phyloP scores from a whole-genome alignment of 2,888 invertebrate genomes.

The Oligia strigilis region DNA sequence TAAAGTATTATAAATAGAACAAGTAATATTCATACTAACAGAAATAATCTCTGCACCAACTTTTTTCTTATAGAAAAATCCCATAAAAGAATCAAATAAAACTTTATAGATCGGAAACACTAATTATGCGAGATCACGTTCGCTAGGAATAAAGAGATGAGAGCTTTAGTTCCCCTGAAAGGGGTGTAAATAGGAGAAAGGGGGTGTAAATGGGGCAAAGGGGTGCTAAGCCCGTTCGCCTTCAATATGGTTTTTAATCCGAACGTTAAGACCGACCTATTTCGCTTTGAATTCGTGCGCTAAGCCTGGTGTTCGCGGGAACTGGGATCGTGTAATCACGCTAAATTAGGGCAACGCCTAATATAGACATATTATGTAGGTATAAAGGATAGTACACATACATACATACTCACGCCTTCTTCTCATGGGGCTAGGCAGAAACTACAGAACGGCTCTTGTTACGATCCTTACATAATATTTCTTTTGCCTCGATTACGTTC shows the following conservation, averaged over 20 bases:
- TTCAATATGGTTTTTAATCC: slow-evolving; percentile 38
- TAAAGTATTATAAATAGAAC: neutral
- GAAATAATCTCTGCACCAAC: neutral
- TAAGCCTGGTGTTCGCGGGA: neutral
- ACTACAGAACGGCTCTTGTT: neutral
- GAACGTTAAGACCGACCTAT: slow-evolving; percentile 33
- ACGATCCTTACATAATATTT: neutral
- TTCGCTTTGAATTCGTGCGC: slow-evolving; percentile 25
- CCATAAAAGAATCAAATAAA: slow-evolving; percentile 19
- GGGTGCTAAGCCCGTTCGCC: slow-evolving; percentile 27
- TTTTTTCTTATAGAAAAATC: neutral
- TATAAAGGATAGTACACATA: neutral
- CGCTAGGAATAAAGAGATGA: slow-evolving; percentile 39
- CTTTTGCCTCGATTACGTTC: neutral
- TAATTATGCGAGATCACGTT: slow-evolving; percentile 57
- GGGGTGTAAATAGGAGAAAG: slow-evolving; percentile 29
- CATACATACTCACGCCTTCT: no score
- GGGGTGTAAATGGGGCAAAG: slow-evolving; percentile 33
- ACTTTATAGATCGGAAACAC: slow-evolving; percentile 2
- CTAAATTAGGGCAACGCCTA: neutral
- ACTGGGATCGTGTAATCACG: slow-evolving; percentile 9
- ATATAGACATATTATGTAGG: no score
- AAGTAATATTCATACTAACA: neutral
- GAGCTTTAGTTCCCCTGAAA: slow-evolving; percentile 18
- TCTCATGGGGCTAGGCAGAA: neutral